phyloP scores from a whole-genome alignment of 2,113 vertebrate genomes.

The Suncus etruscus region DNA sequence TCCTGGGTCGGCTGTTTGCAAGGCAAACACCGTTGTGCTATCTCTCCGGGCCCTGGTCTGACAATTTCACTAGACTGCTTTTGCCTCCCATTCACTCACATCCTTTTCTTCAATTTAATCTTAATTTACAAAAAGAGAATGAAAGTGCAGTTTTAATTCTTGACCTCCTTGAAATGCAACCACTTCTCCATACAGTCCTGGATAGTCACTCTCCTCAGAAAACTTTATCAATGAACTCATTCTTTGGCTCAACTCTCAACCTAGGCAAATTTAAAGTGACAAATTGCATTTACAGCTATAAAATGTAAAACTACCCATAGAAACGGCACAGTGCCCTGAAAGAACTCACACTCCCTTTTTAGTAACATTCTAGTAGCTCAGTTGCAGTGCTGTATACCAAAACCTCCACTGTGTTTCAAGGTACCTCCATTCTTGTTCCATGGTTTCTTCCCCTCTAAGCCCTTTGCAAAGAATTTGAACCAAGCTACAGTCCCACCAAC shows the following conservation, averaged over 20 bases:
- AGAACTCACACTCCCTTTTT: neutral
- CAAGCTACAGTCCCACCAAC: no score
- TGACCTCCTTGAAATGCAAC: neutral
- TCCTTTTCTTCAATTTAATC: neutral
- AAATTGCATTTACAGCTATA: conserved; percentile 43
- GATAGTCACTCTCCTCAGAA: neutral
- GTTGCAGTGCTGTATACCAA: no score
- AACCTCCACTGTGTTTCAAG: no score
- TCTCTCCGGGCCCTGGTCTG: no score
- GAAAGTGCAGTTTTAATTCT: conserved; percentile 22
- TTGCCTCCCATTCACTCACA: neutral
- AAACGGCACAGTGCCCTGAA: neutral
- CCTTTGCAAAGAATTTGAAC: no score
- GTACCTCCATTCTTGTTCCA: no score
- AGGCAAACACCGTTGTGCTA: no score
- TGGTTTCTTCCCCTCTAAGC: no score
- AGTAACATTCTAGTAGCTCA: conserved; percentile 16
- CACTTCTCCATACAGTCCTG: neutral
- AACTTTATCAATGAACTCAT: conserved; percentile 53
- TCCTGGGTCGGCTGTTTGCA: no score
- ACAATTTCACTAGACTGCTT: neutral
- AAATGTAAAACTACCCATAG: conserved; percentile 31
- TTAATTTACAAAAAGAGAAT: conserved; percentile 20
- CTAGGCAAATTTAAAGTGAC: conserved; percentile 33
- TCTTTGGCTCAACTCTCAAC: conserved; percentile 25